Evolutionary conservation across 2,113 vertebrate genomes (phyloP), one percentile per base, ranked within the genome.

Genomic region (Asarcornis scutulata): DNA sequence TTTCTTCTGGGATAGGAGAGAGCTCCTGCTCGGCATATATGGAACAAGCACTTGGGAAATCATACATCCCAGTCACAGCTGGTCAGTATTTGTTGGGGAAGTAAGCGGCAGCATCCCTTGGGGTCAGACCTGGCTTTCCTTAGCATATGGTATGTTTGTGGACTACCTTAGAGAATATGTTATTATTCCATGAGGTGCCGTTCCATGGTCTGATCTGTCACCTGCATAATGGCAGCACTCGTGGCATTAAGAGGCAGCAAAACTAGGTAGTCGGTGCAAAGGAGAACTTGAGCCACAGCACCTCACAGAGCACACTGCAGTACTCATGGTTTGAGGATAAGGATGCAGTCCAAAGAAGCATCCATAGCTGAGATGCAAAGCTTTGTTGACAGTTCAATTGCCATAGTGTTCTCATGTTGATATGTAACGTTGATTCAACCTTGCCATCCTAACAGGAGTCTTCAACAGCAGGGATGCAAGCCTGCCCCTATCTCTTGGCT

Each of bases 151-250:
- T 6, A 9, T 27, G 10, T 69, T 80, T 69, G 10, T 26, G 56
- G 13, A 22, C 8, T 15, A 64, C 12, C 17, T 18, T 56, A 18
- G 7, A 82, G 58, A 76, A 52, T 5, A 1, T 27, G 16, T 25
- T 68, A n/a, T 9, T 46, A n/a, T 9, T 46, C 13, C 16, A 25
- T 36, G 31, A 52, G 74, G 21, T 26, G 36, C 3, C 1, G 0
- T 38, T 60, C 59, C 26, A 1, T 8, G 14, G 25, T 42, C 38
- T 42, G 44, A 26, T 26, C 31, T 58, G 42, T n/a, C 64, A 42
- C 55, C 46, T 31, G 31, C 50, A 36, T 27, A 2, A 40, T 0
- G 0, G 46, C 48, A 59, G n/a, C 15, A n/a, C 17, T 0, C 10
- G 16, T 4, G 25, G 15, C 29, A 40, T 14, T 12, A 20, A 83